These are phyloP conservation scores for Ephestia elutella DNA, from an alignment of 1,140 invertebrate species.

Conservation along the genomic window DNA sequence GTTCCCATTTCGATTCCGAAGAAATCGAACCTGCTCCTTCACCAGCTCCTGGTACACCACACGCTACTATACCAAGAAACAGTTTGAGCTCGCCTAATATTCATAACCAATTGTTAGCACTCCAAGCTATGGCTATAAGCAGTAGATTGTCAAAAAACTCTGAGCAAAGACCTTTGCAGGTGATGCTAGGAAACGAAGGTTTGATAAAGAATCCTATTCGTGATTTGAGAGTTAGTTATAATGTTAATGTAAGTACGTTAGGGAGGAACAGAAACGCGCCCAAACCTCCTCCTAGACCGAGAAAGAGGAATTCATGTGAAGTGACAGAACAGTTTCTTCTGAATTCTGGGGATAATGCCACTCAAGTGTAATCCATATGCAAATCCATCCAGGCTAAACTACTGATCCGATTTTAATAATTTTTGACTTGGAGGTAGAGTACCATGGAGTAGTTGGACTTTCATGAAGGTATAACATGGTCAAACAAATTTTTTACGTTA, in stretches of 20 bases:
- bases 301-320: constrained; percentile 50
- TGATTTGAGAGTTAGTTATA: constrained; percentile 42
- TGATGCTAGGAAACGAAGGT: constrained; percentile 49
- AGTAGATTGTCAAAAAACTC: constrained; percentile 25
- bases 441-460: no score
- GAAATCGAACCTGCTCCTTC: constrained; percentile 75
- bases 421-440: no score
- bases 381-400: not conserved
- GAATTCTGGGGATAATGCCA: constrained; percentile 52
- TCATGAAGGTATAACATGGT: no score
- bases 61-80: constrained; percentile 60
- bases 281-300: constrained; percentile 42
- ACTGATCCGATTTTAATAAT: not conserved
- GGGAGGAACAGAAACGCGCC: constrained; percentile 38
- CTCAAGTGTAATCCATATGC: constrained; percentile 42
- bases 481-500: no score
- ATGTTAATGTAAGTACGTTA: constrained; percentile 44
- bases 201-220: constrained; percentile 38
- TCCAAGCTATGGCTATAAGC: constrained; percentile 48
- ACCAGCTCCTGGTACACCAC: constrained; percentile 63
- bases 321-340: constrained; percentile 57
- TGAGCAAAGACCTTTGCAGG: constrained; percentile 48
- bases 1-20: constrained; percentile 73
- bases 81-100: constrained; percentile 67
- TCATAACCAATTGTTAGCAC: constrained; percentile 53